Evolutionary conservation across 2,113 vertebrate species (phyloP), one percentile per base, ranked within the genome.

Genomic region (Spizaetus ornatus): DNA sequence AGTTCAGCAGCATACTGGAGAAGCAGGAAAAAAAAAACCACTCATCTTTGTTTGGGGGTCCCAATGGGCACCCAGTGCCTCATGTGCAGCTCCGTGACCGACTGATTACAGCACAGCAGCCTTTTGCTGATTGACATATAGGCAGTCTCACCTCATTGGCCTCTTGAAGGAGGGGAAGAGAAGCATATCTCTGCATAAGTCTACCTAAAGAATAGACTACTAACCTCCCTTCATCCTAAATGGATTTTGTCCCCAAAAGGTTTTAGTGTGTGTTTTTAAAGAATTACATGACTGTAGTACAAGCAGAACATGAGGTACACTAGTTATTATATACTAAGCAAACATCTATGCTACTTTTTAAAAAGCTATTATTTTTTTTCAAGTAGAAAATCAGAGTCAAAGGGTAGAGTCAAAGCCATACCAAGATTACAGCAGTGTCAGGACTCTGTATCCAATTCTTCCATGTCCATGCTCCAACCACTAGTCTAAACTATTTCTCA

Each of bases 61-160:
- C 50, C 50, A 63, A 8, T 50, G 26, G 27, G 31, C 5, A 4
- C 32, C 53, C 26, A n/a, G 34, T 13, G n/a, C 11, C n/a, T 80
- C 38, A 25, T 0, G 0, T 36, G 38, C 38, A 86, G 23, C 38
- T 61, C 84, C 0, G 0, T 45, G 50, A 27, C 21, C 1, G 1
- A 47, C 27, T 8, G 9, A 70, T 45, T 8, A 22, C 16, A 83
- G 22, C 52, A 62, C 15, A 80, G 43, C 38, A 94, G 34, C 34
- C 40, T 85, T 91, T 55, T 2, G 1, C 21, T 50, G 45, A 66
- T 34, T 4, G 3, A 27, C 36, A 16, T 7, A 25, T 0, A 42
- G 17, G 16, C 13, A 62, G 27, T 22, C 15, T 73, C 26, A 18
- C 23, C 22, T 73, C 45, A 22, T 16, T 17, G 19, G 17, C 32